phyloP scores from a whole-genome alignment of 2,797 vertebrate species.

The Xenopus petersii region DNA sequence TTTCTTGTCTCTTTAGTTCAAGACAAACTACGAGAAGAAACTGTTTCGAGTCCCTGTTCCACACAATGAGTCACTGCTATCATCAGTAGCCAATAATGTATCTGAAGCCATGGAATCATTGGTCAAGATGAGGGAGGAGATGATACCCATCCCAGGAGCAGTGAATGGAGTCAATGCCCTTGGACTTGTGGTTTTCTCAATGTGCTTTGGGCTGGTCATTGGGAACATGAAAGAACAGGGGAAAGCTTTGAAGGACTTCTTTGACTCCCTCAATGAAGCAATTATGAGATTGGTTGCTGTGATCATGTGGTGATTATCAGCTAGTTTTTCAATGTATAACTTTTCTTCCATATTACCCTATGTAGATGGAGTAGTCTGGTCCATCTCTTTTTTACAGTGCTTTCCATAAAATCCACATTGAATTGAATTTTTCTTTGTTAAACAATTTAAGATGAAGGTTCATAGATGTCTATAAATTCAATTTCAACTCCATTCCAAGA shows the following conservation, averaged over 20 bases:
- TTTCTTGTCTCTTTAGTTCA: conserved; percentile 71
- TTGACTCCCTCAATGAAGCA: conserved; percentile 91
- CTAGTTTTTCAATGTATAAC: no score
- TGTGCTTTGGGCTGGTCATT: conserved; percentile 93
- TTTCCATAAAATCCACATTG: no score
- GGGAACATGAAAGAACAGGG: conserved; percentile 96
- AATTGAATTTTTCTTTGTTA: no score
- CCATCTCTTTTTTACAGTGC: no score
- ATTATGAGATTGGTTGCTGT: conserved; percentile 94
- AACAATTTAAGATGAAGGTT: no score
- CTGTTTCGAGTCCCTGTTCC: conserved; percentile 65
- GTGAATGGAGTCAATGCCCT: conserved; percentile 91
- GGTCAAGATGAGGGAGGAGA: conserved; percentile 69
- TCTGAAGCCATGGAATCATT: conserved; percentile 70
- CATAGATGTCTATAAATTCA: no score
- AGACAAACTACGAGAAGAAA: conserved; percentile 86
- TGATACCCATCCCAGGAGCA: conserved; percentile 82
- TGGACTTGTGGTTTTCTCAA: conserved; percentile 92
- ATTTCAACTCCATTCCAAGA: no score
- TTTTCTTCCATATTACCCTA: no score
- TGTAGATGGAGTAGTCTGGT: no score
- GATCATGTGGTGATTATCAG: conserved; percentile 87
- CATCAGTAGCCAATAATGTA: conserved; percentile 66
- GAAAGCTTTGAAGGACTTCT: conserved; percentile 85
- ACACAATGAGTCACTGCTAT: conserved; percentile 71